These are phyloP conservation scores for Rana temporaria DNA, from an alignment of 2,113 vertebrate genomes.

Conservation along the genomic window DNA sequence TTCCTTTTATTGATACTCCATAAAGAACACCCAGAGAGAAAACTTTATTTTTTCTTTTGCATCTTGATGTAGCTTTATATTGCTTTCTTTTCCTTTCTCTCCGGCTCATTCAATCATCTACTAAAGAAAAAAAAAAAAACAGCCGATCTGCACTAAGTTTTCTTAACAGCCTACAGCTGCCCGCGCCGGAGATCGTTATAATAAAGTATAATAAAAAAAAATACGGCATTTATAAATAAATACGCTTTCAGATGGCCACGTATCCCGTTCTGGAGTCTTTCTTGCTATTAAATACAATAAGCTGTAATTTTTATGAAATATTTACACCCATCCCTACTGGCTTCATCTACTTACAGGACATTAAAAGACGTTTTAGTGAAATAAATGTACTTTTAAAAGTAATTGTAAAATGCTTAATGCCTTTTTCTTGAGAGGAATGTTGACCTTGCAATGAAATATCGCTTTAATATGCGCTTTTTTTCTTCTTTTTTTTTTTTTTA, in stretches of 20 bases:
- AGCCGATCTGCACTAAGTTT: background rate
- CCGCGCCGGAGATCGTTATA: constrained; percentile 8
- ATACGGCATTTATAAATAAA: constrained; percentile 1
- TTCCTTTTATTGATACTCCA: background rate
- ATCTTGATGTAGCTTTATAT: background rate
- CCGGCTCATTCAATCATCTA: background rate
- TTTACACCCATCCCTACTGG: background rate
- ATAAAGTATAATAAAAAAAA: background rate
- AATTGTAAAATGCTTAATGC: constrained; percentile 35
- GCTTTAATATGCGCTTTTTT: constrained; percentile 17
- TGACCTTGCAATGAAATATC: constrained; percentile 38
- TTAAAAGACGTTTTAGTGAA: constrained; percentile 45
- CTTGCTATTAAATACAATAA: constrained; percentile 14
- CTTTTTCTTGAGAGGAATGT: background rate
- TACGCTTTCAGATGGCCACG: background rate
- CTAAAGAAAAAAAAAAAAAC: background rate
- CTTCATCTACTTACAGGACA: constrained; percentile 17
- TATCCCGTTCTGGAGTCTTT: background rate
- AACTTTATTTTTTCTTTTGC: background rate
- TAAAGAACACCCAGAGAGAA: background rate
- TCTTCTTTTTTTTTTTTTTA: background rate
- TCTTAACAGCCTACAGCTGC: constrained; percentile 26
- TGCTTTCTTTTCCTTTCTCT: background rate
- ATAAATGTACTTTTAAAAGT: constrained; percentile 34
- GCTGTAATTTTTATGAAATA: constrained; percentile 9